A percentile compares a stretch with the other conserved stretches of the same genome.
Evolutionary conservation across 2,888 invertebrate genomes (phyloP).

Genomic region (Neoascia interrupta): DNA sequence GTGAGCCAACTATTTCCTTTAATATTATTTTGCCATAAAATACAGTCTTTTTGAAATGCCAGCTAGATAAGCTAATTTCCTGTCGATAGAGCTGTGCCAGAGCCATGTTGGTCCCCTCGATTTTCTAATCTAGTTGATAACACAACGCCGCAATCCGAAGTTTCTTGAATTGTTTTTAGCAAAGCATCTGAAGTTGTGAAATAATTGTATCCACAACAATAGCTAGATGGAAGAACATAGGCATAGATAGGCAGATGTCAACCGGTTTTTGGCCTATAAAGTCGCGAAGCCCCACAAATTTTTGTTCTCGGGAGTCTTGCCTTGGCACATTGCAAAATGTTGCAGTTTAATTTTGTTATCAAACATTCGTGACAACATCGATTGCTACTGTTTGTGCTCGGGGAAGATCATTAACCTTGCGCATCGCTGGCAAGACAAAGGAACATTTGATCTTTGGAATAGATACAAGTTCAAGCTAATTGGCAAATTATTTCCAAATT

Average conservation of each 20-base stretch:
- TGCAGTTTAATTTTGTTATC: slow-evolving; percentile 19
- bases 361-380: slow-evolving; percentile 2
- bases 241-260: too few relatives aligned
- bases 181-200: too few relatives aligned
- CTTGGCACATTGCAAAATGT: slow-evolving; percentile 7
- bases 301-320: not conserved
- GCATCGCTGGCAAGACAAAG: not conserved
- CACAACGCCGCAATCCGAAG: too few relatives aligned
- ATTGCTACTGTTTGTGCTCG: not conserved
- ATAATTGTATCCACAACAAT: too few relatives aligned
- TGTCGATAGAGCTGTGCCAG: too few relatives aligned
- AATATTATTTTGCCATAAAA: not conserved
- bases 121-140: too few relatives aligned
- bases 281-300: slow-evolving; percentile 16
- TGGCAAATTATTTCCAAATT: too few relatives aligned
- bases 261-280: slow-evolving; percentile 26
- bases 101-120: too few relatives aligned
- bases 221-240: too few relatives aligned
- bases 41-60: not conserved
- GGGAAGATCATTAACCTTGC: slow-evolving; percentile 16
- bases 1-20: slow-evolving; percentile 28
- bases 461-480: too few relatives aligned
- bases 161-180: too few relatives aligned
- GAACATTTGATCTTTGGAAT: slow-evolving; percentile 1
- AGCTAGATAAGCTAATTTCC: too few relatives aligned